A percentile compares a stretch with the other conserved stretches of the same genome.
Conservation (phyloP, 2,888 invertebrate species). For the Archips xylosteana region DNA sequence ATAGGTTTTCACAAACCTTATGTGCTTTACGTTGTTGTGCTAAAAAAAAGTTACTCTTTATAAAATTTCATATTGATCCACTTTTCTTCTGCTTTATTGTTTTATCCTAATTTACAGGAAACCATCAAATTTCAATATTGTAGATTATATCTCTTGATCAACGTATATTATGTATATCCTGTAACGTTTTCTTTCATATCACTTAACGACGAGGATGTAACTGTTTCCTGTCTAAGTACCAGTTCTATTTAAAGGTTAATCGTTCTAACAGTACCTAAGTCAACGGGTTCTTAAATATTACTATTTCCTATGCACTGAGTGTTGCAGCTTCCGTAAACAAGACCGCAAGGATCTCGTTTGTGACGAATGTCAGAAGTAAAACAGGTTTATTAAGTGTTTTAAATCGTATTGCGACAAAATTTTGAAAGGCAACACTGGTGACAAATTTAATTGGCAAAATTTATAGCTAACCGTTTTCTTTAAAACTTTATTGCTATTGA, state of each 20-base stretch:
- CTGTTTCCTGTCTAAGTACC: not conserved
- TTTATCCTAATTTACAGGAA: no score
- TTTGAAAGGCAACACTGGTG: not conserved
- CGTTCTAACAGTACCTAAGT: constrained; percentile 4
- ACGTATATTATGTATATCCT: not conserved
- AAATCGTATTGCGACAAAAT: constrained; percentile 3
- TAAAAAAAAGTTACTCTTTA: no score
- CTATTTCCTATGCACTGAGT: constrained; percentile 10
- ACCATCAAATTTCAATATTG: no score
- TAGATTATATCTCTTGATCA: not conserved
- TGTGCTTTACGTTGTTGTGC: no score
- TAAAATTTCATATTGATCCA: no score
- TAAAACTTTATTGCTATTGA: not conserved
- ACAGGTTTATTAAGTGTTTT: constrained; percentile 5
- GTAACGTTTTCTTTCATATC: not conserved
- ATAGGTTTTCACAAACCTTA: no score
- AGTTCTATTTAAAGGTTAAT: constrained; percentile 1
- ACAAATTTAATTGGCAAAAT: constrained; percentile 8
- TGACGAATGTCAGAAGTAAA: constrained; percentile 13
- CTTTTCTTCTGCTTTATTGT: no score
- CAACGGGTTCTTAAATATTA: constrained; percentile 3
- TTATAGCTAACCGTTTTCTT: not conserved
- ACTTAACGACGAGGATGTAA: not conserved
- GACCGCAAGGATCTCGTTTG: constrained; percentile 9
- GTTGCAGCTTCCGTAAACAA: constrained; percentile 29